Base-by-base conservation (phyloP, 2,113 vertebrate genomes). In the Microtus montanus region DNA sequence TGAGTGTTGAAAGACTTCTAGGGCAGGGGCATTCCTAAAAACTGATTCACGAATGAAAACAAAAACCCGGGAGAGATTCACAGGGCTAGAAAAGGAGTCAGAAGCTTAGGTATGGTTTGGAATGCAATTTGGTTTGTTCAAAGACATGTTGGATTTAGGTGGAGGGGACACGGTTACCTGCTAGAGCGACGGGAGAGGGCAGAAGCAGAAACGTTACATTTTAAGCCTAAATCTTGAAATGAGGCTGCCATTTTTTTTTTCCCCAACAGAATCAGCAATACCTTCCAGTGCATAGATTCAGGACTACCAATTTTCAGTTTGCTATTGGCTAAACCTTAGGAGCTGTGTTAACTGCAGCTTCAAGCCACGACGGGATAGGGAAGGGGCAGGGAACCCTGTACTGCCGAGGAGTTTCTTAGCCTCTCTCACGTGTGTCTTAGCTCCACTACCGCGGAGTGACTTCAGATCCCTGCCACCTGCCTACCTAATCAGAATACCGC, bases 401-500 rank as follows among this genome's bases (percentile, higher is more conserved):
- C 58, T 94, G 14, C 86, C 28, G 20, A 30, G 86, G 58, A 95
- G 89, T 97, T 93, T 92, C 95, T 93, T 78, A 83, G 92, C 74
- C 52, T 94, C 68, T 83, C 92, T 54, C 49, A 89, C 63, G 58
- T 77, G 74, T 7, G 5, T 13, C 93, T 90, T 33, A 33, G 93
- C 88, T 92, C 54, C 86, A 86, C 96, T 54, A 30, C 49, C 92
- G 95, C 75, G 91, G 92, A 96, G 91, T 80, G 96, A 93, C 96
- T 96, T 95, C 86, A 93, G 94, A 92, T 95, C 97, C 84, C 93
- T 96, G 96, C 96, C 97, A 97, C 97, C 97, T 98, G 97, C 96
- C 96, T 98, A 97, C 96, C 97, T 98, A 97, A 98, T 98, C 96
- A 97, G 97, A 97, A 97, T 97, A 96, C 86, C 79, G 94, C 90